Conservation (phyloP, 2,888 invertebrate genomes). For the Eupithecia abbreviata region DNA sequence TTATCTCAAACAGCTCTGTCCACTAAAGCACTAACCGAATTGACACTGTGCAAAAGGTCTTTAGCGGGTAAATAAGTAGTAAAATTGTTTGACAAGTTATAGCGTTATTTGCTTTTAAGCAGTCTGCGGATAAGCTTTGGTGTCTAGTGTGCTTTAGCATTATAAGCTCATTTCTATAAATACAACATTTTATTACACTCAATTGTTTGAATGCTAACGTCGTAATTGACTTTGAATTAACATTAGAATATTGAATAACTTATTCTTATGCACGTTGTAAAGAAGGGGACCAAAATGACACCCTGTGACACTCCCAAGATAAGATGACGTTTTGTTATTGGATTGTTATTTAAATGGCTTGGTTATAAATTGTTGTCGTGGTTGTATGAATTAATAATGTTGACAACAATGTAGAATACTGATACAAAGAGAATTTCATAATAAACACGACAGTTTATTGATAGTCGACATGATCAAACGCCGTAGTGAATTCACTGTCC, state of each 20-base stretch:
- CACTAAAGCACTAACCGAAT: slow-evolving; percentile 14
- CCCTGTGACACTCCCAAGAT: slow-evolving; percentile 31
- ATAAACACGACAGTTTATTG: slow-evolving; percentile 27
- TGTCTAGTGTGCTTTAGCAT: slow-evolving; percentile 9
- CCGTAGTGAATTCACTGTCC: slow-evolving; percentile 20
- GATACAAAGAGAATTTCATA: slow-evolving; percentile 17
- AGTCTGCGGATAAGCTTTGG: slow-evolving; percentile 1
- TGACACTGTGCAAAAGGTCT: not conserved
- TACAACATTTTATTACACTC: slow-evolving; percentile 41
- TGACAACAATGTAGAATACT: slow-evolving; percentile 14
- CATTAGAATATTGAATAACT: slow-evolving; percentile 26
- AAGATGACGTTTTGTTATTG: slow-evolving; percentile 27
- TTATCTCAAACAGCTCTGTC: slow-evolving; percentile 20
- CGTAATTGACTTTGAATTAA: slow-evolving; percentile 39
- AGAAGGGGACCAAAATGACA: slow-evolving; percentile 23
- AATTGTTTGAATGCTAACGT: slow-evolving; percentile 40
- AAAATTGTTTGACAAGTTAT: not conserved
- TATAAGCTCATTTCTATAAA: slow-evolving; percentile 39
- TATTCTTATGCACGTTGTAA: slow-evolving; percentile 24
- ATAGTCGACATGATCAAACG: slow-evolving; percentile 27
- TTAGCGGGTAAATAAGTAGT: not conserved
- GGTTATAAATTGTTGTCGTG: slow-evolving; percentile 20
- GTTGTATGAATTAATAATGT: slow-evolving; percentile 16
- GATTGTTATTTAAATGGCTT: slow-evolving; percentile 13
- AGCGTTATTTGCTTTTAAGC: not conserved